Percentiles rank a stretch among this genome's conserved stretches.
These are phyloP conservation scores for Meganola albula DNA, from an alignment of 2,888 invertebrate genomes.

Conservation along the genomic window DNA sequence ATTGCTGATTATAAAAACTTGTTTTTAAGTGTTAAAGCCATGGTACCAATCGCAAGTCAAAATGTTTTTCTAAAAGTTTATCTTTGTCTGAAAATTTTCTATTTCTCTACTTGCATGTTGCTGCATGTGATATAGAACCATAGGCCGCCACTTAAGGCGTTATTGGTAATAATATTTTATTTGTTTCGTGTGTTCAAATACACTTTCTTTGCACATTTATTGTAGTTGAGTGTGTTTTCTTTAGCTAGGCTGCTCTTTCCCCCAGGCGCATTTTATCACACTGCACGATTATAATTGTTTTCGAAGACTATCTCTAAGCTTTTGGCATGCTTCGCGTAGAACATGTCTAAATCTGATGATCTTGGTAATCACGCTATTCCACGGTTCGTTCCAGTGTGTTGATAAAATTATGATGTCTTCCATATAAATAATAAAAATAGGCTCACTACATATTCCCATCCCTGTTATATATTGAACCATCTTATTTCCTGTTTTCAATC, in stretches of 20 bases:
- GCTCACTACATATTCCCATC: no score
- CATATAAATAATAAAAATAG: no score
- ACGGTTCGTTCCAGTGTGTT: no score
- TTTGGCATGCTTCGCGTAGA: conserved; percentile 74
- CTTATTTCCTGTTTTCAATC: no score
- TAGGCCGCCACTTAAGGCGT: conserved; percentile 70
- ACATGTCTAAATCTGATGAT: conserved; percentile 43
- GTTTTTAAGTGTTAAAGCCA: conserved; percentile 30
- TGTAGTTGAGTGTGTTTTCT: conserved; percentile 71
- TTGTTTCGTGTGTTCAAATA: conserved; percentile 59
- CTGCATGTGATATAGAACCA: conserved; percentile 74
- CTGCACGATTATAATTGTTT: conserved; percentile 76
- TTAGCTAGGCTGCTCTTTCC: conserved; percentile 76
- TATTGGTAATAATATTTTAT: conserved; percentile 67
- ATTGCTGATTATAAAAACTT: conserved; percentile 30
- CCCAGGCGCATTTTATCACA: conserved; percentile 74
- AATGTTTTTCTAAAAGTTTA: no score
- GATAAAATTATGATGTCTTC: no score
- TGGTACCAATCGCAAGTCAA: conserved; percentile 51
- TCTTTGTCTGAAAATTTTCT: conserved; percentile 49
- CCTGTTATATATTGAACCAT: no score
- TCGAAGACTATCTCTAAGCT: conserved; percentile 70
- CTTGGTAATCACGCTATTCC: conserved; percentile 20
- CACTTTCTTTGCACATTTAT: conserved; percentile 74
- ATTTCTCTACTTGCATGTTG: conserved; percentile 74